Evolutionary conservation across 2,797 vertebrate species (phyloP).

Genomic region (Columba guinea): DNA sequence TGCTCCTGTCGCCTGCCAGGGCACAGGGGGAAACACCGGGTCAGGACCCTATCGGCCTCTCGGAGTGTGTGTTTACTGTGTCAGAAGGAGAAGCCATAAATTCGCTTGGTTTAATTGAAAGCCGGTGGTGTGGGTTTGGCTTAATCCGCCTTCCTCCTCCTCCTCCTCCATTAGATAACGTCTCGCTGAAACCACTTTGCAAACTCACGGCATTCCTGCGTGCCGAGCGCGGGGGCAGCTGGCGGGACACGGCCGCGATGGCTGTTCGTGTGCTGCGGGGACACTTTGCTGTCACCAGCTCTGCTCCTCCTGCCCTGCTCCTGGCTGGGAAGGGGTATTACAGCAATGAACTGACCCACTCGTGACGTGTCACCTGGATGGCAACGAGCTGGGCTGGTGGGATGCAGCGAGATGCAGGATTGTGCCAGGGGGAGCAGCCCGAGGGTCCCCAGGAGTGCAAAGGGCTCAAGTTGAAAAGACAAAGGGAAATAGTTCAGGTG

Average conservation of each 20-base stretch:
- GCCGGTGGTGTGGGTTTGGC: conserved; percentile 71
- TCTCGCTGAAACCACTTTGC: conserved; percentile 74
- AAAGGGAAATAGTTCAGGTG: not conserved
- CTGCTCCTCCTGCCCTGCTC: not conserved
- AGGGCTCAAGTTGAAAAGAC: not conserved
- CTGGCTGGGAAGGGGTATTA: accelerated
- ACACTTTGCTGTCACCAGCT: accelerated
- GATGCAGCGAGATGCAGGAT: not conserved
- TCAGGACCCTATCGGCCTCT: not conserved
- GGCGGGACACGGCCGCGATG: not conserved
- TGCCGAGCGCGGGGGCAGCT: conserved; percentile 57
- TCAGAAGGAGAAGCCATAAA: conserved; percentile 47
- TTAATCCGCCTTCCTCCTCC: conserved; percentile 61
- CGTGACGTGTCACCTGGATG: not conserved
- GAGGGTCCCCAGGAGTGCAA: not conserved
- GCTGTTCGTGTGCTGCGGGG: not conserved
- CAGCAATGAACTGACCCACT: not conserved
- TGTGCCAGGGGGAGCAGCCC: not conserved
- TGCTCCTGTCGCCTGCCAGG: not conserved
- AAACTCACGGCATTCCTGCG: conserved; percentile 68
- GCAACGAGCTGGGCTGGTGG: not conserved
- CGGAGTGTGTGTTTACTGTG: not conserved
- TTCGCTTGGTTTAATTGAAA: conserved; percentile 61
- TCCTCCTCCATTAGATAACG: conserved; percentile 74
- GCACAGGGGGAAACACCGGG: not conserved